Evolutionary conservation across 2,113 vertebrate genomes (phyloP).

Genomic region (Galbula dea): DNA sequence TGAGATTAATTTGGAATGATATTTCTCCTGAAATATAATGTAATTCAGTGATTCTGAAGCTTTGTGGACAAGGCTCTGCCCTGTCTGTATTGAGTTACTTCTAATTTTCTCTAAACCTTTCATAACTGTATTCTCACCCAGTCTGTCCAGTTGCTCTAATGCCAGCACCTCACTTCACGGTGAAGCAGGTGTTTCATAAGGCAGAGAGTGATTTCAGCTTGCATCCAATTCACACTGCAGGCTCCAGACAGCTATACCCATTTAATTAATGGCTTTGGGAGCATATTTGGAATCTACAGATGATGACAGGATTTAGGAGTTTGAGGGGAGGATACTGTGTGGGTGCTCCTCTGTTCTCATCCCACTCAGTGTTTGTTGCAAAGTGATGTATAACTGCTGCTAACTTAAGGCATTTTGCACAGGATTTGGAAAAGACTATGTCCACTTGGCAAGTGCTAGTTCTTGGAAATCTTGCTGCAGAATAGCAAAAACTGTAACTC

Average conservation of each 20-base stretch:
- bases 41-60: not conserved
- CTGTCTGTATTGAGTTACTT: not conserved
- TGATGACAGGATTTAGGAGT: not conserved
- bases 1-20: not conserved
- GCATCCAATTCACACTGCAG: rapidly evolving
- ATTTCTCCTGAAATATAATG: not conserved
- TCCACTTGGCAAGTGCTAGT: not conserved
- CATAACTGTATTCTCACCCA: not conserved
- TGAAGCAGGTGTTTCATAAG: not conserved
- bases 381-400: not conserved
- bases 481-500: not conserved
- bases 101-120: not conserved
- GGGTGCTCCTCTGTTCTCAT: not conserved
- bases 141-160: not conserved
- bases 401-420: not conserved
- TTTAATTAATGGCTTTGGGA: not conserved
- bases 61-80: not conserved
- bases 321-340: not conserved
- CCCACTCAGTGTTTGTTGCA: not conserved
- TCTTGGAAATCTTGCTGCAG: not conserved
- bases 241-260: not conserved
- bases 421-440: not conserved
- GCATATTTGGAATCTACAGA: not conserved
- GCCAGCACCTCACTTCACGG: not conserved
- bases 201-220: not conserved